Evolutionary conservation across 2,888 invertebrate genomes (phyloP).

Genomic region (Chouioia cunea): DNA sequence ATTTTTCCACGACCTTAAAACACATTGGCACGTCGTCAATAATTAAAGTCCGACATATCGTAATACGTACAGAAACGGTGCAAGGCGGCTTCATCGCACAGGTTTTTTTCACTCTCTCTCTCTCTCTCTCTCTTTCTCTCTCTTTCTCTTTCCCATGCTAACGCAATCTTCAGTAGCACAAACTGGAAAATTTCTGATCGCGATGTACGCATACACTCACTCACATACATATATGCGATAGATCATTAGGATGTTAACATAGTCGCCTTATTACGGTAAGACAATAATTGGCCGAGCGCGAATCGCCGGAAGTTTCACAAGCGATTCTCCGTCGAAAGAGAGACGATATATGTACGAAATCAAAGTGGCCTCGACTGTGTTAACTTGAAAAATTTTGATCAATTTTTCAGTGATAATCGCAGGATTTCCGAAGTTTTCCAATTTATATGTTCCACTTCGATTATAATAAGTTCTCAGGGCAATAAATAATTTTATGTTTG

Average conservation of each 20-base stretch:
- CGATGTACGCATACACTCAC: constrained; percentile 28
- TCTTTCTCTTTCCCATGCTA: constrained; percentile 4
- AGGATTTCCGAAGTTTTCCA: no score
- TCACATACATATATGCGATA: constrained; percentile 10
- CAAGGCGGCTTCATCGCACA: not conserved
- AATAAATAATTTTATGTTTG: no score
- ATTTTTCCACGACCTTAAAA: no score
- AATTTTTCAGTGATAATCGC: no score
- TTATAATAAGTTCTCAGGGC: no score
- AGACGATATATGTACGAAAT: no score
- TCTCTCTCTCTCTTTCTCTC: not conserved
- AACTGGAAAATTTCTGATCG: constrained; percentile 45
- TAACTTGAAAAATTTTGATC: no score
- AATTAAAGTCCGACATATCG: no score
- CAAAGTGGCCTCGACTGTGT: no score
- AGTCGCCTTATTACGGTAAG: constrained; percentile 47
- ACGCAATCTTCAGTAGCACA: constrained; percentile 29
- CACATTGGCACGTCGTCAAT: no score
- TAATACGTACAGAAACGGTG: no score
- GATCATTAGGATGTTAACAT: constrained; percentile 36
- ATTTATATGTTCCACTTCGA: no score
- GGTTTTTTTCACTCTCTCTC: not conserved
- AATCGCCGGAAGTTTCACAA: constrained; percentile 38
- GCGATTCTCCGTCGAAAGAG: constrained; percentile 2
- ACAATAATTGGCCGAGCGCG: constrained; percentile 47